phyloP scores from a whole-genome alignment of 2,888 invertebrate species.

The Orthosia gothica region DNA sequence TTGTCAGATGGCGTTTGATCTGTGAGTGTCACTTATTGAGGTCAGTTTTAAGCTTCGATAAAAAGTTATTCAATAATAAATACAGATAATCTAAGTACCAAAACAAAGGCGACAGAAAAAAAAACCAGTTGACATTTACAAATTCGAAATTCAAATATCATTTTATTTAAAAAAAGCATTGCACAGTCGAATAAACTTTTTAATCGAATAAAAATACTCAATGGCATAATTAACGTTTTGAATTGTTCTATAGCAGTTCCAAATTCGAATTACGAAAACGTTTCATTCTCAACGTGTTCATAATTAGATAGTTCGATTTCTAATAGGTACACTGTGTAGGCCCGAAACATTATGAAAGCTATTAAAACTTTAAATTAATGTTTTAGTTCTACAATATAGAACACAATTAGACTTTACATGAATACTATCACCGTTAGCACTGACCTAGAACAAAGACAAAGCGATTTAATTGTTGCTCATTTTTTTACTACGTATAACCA shows the following conservation, averaged over 20 bases:
- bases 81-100: constrained; percentile 3
- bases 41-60: constrained; percentile 66
- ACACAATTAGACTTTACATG: constrained; percentile 60
- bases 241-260: constrained; percentile 49
- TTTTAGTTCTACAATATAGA: constrained; percentile 41
- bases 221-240: constrained; percentile 11
- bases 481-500: constrained; percentile 53
- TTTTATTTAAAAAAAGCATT: background rate
- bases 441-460: constrained; percentile 66
- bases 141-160: background rate
- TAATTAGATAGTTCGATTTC: constrained; percentile 53
- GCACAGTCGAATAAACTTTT: constrained; percentile 4
- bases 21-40: constrained; percentile 59
- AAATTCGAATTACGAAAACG: constrained; percentile 55
- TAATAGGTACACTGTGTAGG: constrained; percentile 52
- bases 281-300: constrained; percentile 44
- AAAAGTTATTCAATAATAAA: constrained; percentile 46
- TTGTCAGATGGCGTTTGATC: constrained; percentile 69
- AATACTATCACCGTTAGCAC: constrained; percentile 58
- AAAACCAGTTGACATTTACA: background rate
- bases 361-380: constrained; percentile 62
- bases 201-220: constrained; percentile 19
- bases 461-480: constrained; percentile 46
- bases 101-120: constrained; percentile 1
- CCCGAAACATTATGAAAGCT: constrained; percentile 50